phyloP scores from a whole-genome alignment of 37 sponge, comb jelly and placozoan species.

The Eunapius fragilis region DNA sequence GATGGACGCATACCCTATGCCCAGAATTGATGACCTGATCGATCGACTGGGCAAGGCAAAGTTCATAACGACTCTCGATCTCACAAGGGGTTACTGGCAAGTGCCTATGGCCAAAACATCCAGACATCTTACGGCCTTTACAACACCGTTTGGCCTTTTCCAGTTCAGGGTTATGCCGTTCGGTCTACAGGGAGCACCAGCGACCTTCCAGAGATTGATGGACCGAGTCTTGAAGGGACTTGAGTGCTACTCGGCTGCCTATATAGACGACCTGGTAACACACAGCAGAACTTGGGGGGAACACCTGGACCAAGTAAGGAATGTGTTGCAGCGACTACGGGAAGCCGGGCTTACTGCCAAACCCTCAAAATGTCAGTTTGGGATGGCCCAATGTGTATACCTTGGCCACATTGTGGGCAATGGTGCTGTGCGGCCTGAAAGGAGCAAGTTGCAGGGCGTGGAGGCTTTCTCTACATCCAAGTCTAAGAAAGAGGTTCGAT shows the following conservation, averaged over 20 bases:
- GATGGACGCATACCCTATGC: conserved; percentile 67
- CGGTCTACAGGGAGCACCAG: conserved; percentile 64
- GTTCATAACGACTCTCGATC: conserved; percentile 48
- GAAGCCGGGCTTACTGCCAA: conserved; percentile 52
- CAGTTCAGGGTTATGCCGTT: conserved; percentile 75
- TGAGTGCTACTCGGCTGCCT: conserved; percentile 36
- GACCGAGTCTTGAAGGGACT: conserved; percentile 37
- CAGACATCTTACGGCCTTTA: conserved; percentile 54
- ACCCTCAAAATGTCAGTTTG: conserved; percentile 58
- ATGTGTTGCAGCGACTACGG: conserved; percentile 24
- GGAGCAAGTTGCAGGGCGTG: conserved; percentile 43
- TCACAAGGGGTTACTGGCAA: conserved; percentile 57
- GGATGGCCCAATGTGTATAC: conserved; percentile 28
- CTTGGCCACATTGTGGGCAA: conserved; percentile 62
- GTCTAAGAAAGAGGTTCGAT: conserved; percentile 40
- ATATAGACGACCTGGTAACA: conserved; percentile 51
- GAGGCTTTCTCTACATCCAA: conserved; percentile 16
- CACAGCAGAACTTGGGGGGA: conserved; percentile 45
- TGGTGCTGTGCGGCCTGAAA: conserved; percentile 30
- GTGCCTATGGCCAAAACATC: conserved; percentile 34
- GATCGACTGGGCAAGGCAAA: conserved; percentile 49
- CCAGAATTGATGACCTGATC: conserved; percentile 57
- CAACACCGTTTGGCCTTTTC: conserved; percentile 56
- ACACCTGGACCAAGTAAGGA: conserved; percentile 30
- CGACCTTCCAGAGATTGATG: conserved; percentile 75